Percentiles rank a stretch among this genome's conserved stretches.
Evolutionary conservation across 2,113 vertebrate genomes (phyloP).

Genomic region (Montifringilla adamsi): DNA sequence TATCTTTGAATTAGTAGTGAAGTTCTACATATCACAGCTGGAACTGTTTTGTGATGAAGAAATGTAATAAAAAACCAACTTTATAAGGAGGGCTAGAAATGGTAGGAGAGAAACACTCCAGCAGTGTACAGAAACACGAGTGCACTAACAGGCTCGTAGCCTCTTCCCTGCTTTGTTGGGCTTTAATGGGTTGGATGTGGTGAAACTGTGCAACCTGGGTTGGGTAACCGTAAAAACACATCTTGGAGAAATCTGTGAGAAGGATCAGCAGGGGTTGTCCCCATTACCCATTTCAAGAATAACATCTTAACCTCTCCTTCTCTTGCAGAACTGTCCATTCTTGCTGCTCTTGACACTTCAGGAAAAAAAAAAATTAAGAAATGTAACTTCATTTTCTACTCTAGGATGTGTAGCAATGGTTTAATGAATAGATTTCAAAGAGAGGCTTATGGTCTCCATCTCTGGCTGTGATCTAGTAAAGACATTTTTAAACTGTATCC

Average conservation of each 20-base stretch:
- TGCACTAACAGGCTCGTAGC: neutral
- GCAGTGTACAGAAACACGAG: neutral
- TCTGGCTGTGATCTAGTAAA: neutral
- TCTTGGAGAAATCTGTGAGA: neutral
- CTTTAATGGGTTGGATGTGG: neutral
- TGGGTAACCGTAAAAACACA: neutral
- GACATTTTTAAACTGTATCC: neutral
- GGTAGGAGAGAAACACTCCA: neutral
- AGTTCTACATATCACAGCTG: neutral
- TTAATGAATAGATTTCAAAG: neutral
- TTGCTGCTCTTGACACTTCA: neutral
- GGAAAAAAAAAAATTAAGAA: neutral
- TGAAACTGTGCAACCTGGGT: neutral
- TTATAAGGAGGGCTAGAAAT: neutral
- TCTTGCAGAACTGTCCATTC: neutral
- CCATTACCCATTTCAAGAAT: neutral
- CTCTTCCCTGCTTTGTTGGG: neutral
- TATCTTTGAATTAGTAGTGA: neutral
- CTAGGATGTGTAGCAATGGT: neutral
- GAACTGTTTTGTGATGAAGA: neutral
- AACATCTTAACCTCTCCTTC: accelerated
- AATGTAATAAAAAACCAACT: neutral
- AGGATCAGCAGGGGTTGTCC: neutral
- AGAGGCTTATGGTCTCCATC: neutral
- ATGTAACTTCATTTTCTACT: neutral